Evolutionary conservation across 2,888 invertebrate genomes (phyloP), one percentile per base, ranked within the genome.

Genomic region (Polydrusus tereticollis): DNA sequence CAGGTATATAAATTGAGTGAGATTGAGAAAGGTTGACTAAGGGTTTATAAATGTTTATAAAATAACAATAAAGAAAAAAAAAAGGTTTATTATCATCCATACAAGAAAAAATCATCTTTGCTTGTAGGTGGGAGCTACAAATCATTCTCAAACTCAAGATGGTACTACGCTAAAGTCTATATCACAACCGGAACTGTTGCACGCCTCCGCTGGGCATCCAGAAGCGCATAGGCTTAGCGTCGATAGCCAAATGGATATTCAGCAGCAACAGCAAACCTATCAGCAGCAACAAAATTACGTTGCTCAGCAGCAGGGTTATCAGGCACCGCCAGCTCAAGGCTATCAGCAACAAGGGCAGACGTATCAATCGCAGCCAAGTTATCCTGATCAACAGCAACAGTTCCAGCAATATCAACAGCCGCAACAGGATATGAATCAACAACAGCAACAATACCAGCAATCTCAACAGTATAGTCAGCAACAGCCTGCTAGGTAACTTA

Each of bases 151-250:
- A n/a, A 77, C 80, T 59, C 81, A 81, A 60, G 82, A 82, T 21
- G 74, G 66, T 65, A 81, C 82, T 67, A 83, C 85, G 62, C 80
- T 84, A 47, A 72, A 85, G 16, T 69, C 69, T 2, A 62, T 84
- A 18, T 84, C 85, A 0, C 85, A 85, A 73, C 84, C 85, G 0
- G 85, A 85, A 59, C 57, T 84, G 60, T 72, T 83, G 41, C 83
- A 81, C 63, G 64, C 79, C 4, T 64, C 78, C 20, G 29, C 77
- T 36, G 52, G 33, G 12, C 69, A 64, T 43, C 8, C 78, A 1
- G 74, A 76, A 45, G 77, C 78, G 41, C 77, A 73, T 63, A 76
- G 83, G 33, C 76, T 84, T 59, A 85, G 84, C 68, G 82, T 85
- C 7, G 85, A 85, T 65, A 82, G 83, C 73, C 85, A 85, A 69